Base-by-base conservation (phyloP, 2,888 invertebrate genomes). In the Aspidiotus rigidus region DNA sequence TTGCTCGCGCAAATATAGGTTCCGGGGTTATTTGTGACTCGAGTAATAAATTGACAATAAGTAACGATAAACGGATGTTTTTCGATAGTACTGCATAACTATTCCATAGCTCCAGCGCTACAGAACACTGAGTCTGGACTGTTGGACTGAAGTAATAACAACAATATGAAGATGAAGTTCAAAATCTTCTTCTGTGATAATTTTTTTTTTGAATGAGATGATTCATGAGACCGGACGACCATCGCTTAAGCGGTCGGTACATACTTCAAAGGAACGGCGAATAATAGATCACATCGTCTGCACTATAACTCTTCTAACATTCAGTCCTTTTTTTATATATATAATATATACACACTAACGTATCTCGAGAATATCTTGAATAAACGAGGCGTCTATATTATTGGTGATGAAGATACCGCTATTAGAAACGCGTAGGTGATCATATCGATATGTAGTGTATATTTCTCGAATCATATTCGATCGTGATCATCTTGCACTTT, bases 61-160 rank as follows among this genome's bases (percentile, higher is more conserved):
- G 66, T 66, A 66, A 66, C 66, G 66, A 66, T 66, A 66, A 66
- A 57, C 66, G 66, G 66, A 66, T 66, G 66, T 66, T 66, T 66
- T 66, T 49, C 3, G 49, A 49, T 49, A 49, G 54, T 64, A 64
- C 53, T 40, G 49, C 28, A 28, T 28, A 28, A 28, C 28, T 1
- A 28, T 28, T 28, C 28, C 28, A 28, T 28, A 28, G 28, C 28
- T 28, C 54, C 49, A 64, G 54, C 54, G 49, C 63, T 17, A 54
- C 17, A 49, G 53, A 64, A 64, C 39, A 64, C 64, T 40, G 13
- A 15, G 64, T 64, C 64, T 64, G 54, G 64, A 64, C 64, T 64
- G 28, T 28, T 28, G 28, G 28, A 28, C 28, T 28, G 28, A 28
- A 49, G 55, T 62, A 49, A 62, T 64, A 17, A 15, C 28, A 66